phyloP scores from a whole-genome alignment of 2,888 invertebrate species.

The Fragum fragum region DNA sequence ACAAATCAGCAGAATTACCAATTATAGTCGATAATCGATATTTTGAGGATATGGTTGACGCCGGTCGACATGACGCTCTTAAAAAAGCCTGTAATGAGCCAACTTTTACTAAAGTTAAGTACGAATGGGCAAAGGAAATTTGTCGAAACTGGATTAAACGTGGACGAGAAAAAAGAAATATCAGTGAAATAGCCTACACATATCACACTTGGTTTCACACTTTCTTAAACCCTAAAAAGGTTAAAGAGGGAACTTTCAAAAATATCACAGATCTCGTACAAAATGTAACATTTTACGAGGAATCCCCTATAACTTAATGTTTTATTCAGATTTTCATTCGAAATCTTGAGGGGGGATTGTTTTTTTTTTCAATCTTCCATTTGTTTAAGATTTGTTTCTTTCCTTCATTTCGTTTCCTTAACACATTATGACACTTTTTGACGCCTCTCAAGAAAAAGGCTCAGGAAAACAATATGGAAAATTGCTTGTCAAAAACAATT shows the following conservation, averaged over 20 bases:
- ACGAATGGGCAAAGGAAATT: neutral
- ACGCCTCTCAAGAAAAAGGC: too few species aligned
- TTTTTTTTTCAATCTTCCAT: too few species aligned
- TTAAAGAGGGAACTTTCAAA: neutral
- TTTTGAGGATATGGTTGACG: slow-evolving; percentile 6
- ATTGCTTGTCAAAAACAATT: too few species aligned
- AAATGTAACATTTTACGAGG: neutral
- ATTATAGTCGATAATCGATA: neutral
- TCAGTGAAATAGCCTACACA: slow-evolving; percentile 4
- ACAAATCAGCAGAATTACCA: neutral
- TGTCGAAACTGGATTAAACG: slow-evolving; percentile 9
- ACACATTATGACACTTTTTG: too few species aligned
- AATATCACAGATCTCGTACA: neutral
- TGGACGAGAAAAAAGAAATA: neutral
- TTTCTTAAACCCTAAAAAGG: neutral
- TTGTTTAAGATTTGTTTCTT: too few species aligned
- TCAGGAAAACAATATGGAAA: too few species aligned
- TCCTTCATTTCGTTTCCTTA: too few species aligned
- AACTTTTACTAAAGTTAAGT: neutral
- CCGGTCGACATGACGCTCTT: neutral
- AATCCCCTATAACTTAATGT: too few species aligned
- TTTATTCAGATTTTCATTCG: too few species aligned
- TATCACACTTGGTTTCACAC: slow-evolving; percentile 19
- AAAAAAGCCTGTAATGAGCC: neutral
- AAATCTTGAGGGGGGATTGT: too few species aligned